phyloP scores from a whole-genome alignment of 2,797 vertebrate species.

The Ptychadena robeensis region DNA sequence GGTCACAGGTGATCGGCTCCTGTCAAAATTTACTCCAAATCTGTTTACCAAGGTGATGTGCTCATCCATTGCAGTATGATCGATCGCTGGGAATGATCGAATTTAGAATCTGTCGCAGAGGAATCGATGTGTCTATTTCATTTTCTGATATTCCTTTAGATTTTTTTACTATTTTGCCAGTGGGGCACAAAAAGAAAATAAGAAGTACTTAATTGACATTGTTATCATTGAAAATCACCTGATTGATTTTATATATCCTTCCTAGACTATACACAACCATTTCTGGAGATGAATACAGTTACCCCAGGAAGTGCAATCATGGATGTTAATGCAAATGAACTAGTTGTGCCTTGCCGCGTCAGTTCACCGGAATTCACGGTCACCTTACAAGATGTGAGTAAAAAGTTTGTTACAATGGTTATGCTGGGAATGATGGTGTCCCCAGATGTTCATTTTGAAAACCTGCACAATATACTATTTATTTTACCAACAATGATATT shows the following conservation, averaged over 20 bases:
- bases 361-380: constrained; percentile 79
- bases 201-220: not conserved
- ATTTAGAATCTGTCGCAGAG: no score
- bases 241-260: constrained; percentile 8
- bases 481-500: not conserved
- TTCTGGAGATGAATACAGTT: constrained; percentile 69
- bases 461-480: not conserved
- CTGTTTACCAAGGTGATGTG: no score
- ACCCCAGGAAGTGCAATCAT: constrained; percentile 63
- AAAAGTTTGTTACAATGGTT: not conserved
- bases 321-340: constrained; percentile 57
- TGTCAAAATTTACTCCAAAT: no score
- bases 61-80: no score
- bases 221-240: not conserved
- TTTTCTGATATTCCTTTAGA: no score
- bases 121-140: no score
- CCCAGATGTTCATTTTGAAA: not conserved
- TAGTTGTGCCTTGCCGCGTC: constrained; percentile 84
- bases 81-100: no score
- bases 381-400: constrained; percentile 76
- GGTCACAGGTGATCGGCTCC: no score
- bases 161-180: no score
- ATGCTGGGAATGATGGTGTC: not conserved
- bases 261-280: constrained; percentile 80
- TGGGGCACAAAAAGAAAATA: no score